phyloP scores from a whole-genome alignment of 2,888 invertebrate species.

The Drosophila meridiana region DNA sequence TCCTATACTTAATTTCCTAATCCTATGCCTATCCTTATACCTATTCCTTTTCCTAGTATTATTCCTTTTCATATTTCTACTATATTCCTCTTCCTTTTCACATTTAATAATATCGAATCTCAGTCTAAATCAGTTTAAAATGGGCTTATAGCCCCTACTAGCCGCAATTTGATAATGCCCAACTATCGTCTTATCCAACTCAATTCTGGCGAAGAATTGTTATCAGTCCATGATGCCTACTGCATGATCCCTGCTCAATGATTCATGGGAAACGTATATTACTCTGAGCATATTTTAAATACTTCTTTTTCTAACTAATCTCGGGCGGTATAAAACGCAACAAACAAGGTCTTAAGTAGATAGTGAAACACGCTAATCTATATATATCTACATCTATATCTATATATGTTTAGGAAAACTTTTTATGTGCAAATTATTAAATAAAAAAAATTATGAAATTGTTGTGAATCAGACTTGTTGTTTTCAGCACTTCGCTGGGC shows the following conservation, averaged over 20 bases:
- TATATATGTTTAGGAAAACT: not conserved
- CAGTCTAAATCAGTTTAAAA: no score
- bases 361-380: not conserved
- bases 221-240: not conserved
- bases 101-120: no score
- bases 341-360: not conserved
- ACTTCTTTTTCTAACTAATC: not conserved
- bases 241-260: constrained; percentile 5
- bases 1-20: no score
- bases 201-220: not conserved
- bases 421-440: not conserved
- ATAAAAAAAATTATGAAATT: constrained; percentile 5
- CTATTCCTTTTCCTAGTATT: no score
- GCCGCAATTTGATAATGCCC: not conserved
- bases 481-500: not conserved
- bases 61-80: no score
- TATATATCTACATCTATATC: not conserved
- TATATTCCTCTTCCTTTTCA: no score
- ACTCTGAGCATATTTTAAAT: constrained; percentile 1
- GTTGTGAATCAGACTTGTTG: constrained; percentile 10
- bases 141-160: no score
- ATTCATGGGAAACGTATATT: constrained; percentile 9
- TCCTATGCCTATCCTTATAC: no score
- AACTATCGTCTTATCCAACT: not conserved
- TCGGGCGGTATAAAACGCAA: not conserved